Conservation (phyloP, 2,888 invertebrate genomes). For the Ichneumoninae sp. region DNA sequence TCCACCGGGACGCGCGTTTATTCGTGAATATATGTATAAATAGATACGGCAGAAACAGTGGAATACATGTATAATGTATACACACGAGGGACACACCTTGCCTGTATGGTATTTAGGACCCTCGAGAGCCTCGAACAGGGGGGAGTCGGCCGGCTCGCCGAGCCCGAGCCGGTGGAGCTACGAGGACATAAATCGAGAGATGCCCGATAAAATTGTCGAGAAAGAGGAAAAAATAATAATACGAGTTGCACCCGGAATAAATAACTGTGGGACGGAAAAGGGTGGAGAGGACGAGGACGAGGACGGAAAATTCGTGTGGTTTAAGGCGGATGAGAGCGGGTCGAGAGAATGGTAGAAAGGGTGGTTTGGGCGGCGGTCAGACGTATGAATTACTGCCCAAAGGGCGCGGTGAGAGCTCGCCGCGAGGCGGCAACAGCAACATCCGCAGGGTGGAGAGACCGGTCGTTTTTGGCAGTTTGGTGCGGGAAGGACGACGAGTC, state of each 20-base stretch:
- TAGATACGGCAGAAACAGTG: constrained; percentile 20
- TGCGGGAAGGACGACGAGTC: neutral
- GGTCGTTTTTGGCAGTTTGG: neutral
- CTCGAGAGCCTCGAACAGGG: constrained; percentile 37
- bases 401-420: constrained; percentile 45
- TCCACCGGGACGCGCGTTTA: constrained; percentile 26
- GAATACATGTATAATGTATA: constrained; percentile 46
- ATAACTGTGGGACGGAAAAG: constrained; percentile 67
- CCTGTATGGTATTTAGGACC: constrained; percentile 29
- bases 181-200: constrained; percentile 73
- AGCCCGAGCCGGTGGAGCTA: constrained; percentile 33
- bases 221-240: constrained; percentile 71
- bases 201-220: constrained; percentile 73
- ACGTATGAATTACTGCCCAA: constrained; percentile 61
- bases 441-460: neutral
- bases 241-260: constrained; percentile 73
- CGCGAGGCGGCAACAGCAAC: constrained; percentile 26
- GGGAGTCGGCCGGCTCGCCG: constrained; percentile 23
- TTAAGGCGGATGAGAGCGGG: constrained; percentile 1
- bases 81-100: constrained; percentile 43
- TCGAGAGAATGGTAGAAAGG: constrained; percentile 48
- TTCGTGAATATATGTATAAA: constrained; percentile 28
- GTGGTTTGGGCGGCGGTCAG: constrained; percentile 47
- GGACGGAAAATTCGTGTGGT: constrained; percentile 30
- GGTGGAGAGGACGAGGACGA: constrained; percentile 23